Evolutionary conservation across 2,113 vertebrate genomes (phyloP).

Genomic region (Cinclus mexicanus): DNA sequence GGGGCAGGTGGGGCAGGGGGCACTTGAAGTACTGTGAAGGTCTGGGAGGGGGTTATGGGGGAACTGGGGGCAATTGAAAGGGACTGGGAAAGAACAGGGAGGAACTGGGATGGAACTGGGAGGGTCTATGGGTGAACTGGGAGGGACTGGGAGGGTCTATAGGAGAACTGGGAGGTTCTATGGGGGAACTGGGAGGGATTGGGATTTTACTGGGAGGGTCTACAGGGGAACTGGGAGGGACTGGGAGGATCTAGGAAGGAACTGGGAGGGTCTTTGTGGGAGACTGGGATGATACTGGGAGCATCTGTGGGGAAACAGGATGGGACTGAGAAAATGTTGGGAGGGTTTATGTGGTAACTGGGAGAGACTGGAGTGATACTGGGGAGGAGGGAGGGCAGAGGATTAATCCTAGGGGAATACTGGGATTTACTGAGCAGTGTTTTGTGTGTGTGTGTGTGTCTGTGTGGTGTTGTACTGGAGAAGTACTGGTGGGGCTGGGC

Average conservation of each 20-base stretch:
- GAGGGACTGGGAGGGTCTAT: background rate
- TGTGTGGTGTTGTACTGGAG: background rate
- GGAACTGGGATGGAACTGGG: background rate
- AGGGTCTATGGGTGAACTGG: background rate
- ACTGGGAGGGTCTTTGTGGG: background rate
- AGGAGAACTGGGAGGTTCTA: background rate
- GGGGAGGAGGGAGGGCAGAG: background rate
- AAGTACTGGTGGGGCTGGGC: background rate
- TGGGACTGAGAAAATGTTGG: background rate
- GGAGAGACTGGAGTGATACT: background rate
- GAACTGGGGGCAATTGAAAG: background rate
- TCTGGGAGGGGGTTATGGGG: background rate
- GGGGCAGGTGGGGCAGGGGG: conserved; percentile 3
- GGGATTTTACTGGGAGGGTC: background rate
- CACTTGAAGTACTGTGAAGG: background rate
- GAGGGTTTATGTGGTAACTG: background rate
- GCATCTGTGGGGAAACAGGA: background rate
- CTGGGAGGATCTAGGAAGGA: background rate
- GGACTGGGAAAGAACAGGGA: background rate
- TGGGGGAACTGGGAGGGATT: background rate
- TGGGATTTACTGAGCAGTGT: background rate
- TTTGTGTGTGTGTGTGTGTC: background rate
- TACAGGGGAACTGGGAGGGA: background rate
- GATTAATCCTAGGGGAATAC: background rate
- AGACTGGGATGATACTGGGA: background rate